Conservation (phyloP, 2,888 invertebrate species). For the Sminthurinus aureus region DNA sequence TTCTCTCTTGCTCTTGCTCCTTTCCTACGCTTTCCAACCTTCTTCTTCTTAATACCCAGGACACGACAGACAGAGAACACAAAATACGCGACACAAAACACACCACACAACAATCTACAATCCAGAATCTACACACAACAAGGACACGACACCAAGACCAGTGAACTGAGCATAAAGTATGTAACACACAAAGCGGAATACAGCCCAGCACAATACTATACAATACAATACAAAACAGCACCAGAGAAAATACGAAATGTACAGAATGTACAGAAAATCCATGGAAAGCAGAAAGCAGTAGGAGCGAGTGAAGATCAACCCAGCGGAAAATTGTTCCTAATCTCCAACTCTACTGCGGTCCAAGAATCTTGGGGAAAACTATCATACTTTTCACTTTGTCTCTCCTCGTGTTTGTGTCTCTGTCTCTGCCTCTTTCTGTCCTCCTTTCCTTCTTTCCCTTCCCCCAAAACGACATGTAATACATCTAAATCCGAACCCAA, state of each 20-base stretch:
- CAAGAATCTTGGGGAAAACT: conserved; percentile 45
- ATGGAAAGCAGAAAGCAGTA: too few species aligned
- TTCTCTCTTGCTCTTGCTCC: conserved; percentile 37
- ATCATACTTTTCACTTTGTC: conserved; percentile 17
- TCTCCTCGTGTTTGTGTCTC: too few species aligned
- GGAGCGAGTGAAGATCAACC: conserved; percentile 55
- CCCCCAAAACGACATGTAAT: background rate
- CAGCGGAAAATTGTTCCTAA: conserved; percentile 60
- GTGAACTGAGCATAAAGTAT: background rate
- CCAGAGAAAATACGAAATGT: too few species aligned
- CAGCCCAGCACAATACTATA: conserved; percentile 38
- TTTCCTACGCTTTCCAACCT: too few species aligned
- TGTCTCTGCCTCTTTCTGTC: too few species aligned
- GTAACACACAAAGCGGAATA: background rate
- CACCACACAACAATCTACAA: conserved; percentile 27
- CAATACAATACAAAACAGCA: conserved; percentile 35
- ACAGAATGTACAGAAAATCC: too few species aligned
- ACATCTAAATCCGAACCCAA: too few species aligned
- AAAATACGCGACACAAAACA: conserved; percentile 8
- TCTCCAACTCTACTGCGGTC: conserved; percentile 55
- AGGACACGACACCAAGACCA: background rate
- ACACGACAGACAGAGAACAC: conserved; percentile 19
- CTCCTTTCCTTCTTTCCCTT: background rate
- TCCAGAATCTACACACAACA: background rate
- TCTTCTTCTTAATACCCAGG: conserved; percentile 14